Percentiles rank a stretch among this genome's conserved stretches.
Evolutionary conservation across 2,797 vertebrate species (phyloP).

Genomic region (Lates japonicus): DNA sequence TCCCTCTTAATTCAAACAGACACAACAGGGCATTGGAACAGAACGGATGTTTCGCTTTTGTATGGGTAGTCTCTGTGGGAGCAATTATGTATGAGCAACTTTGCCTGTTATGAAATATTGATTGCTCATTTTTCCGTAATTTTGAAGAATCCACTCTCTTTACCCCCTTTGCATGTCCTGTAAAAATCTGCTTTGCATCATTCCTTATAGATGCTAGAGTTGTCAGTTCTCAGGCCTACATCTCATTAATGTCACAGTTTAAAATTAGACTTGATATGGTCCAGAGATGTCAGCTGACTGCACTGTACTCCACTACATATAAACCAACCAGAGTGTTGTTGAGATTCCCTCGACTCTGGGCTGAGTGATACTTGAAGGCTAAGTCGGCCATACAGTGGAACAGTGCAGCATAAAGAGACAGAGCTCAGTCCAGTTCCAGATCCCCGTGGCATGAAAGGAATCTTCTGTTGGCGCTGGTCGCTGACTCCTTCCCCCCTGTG

Average conservation of each 20-base stretch:
- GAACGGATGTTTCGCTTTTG: slow-evolving; percentile 42
- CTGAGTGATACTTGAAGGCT: slow-evolving; percentile 49
- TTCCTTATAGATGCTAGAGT: not conserved
- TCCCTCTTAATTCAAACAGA: slow-evolving; percentile 54
- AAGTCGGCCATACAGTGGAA: slow-evolving; percentile 41
- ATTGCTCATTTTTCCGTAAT: slow-evolving; percentile 48
- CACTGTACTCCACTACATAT: slow-evolving; percentile 10
- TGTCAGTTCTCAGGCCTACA: slow-evolving; percentile 20
- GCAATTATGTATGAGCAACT: slow-evolving; percentile 65
- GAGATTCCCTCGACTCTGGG: slow-evolving; percentile 17
- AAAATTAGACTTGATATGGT: slow-evolving; percentile 24
- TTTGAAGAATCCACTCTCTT: slow-evolving; percentile 35
- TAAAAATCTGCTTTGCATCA: slow-evolving; percentile 18
- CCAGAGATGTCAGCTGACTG: slow-evolving; percentile 28
- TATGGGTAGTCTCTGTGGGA: slow-evolving; percentile 63
- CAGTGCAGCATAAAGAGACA: slow-evolving; percentile 54
- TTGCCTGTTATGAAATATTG: slow-evolving; percentile 68
- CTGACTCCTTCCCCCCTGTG: slow-evolving; percentile 28
- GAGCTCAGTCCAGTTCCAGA: slow-evolving; percentile 65
- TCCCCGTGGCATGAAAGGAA: slow-evolving; percentile 78
- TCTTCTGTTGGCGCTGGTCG: slow-evolving; percentile 68
- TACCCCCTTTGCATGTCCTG: not conserved
- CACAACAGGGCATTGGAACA: slow-evolving; percentile 39
- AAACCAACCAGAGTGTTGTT: slow-evolving; percentile 22
- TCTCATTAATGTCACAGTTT: slow-evolving; percentile 29